Evolutionary conservation across 2,113 vertebrate genomes (phyloP), one percentile per base, ranked within the genome.

Genomic region (Bagarius yarrelli): DNA sequence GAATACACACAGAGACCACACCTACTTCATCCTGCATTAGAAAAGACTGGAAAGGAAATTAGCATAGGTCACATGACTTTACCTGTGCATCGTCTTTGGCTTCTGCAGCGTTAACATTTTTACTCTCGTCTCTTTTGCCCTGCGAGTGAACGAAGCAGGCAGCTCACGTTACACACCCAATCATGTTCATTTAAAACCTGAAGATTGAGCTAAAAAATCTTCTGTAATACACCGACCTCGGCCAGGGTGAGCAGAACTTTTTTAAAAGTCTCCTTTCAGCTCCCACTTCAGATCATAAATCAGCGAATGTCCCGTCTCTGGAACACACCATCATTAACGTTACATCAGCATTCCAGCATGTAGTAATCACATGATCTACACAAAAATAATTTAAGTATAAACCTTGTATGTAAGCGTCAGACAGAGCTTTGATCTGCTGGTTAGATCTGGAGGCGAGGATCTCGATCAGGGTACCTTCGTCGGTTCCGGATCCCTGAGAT

Each of bases 371-470:
- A 34, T 11, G 0, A 19, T n/a, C 53, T 5, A 47, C 32, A 21
- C 13, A 79, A 13, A 47, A 56, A 44, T 13, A 19, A 34, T 27
- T n/a, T n/a, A 47, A 53, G 73, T n/a, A 67, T 85, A 25, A 50
- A 96, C 96, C 93, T 91, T 91, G 87, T 13, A 94, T 89, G 83
- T 95, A 97, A 0, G 90, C 93, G 11, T 95, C 93, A 30, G 88
- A 85, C 34, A 96, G 40, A 78, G 92, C 94, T 67, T 91, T 94
- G 77, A 96, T 91, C 85, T 97, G 95, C 47, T 79, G 85, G 89
- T 91, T 94, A 66, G 91, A 94, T 84, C 94, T 93, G 0, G 95
- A 95, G 14, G 94, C 92, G 85, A 96, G 90, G 60, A 97, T 93
- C 92, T 97, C 96, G 40, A 94, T 95, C 87, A 97, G 84, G 0